Conservation (phyloP, 2,888 invertebrate species). For the Lapara coniferarum region DNA sequence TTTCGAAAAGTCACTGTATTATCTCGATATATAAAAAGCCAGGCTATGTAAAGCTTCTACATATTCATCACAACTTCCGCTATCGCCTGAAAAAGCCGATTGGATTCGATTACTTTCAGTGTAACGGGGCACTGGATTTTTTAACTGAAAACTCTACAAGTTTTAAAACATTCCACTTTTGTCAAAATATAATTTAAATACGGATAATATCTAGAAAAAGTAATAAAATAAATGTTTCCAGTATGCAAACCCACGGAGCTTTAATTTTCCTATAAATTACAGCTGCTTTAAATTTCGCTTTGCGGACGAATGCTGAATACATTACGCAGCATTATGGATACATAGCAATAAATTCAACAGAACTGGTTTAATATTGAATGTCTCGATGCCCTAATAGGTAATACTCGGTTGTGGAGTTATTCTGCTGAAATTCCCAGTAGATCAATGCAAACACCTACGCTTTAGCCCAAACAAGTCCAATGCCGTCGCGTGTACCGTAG, state of each 20-base stretch:
- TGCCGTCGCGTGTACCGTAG: background rate
- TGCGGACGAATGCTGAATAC: conserved; percentile 12
- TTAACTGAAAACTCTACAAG: too few species aligned
- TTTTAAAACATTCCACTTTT: too few species aligned
- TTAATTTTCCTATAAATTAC: conserved; percentile 17
- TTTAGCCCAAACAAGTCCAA: background rate
- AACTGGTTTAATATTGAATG: conserved; percentile 13
- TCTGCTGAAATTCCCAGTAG: conserved; percentile 1
- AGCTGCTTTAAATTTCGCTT: conserved; percentile 17
- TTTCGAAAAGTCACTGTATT: background rate
- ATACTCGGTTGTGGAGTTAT: conserved; percentile 11
- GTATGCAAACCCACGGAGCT: conserved; percentile 8
- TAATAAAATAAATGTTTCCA: background rate
- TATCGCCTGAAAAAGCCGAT: too few species aligned
- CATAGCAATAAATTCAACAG: conserved; percentile 15
- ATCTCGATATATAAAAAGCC: too few species aligned
- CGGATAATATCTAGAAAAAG: too few species aligned
- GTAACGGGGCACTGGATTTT: too few species aligned
- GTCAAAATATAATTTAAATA: too few species aligned
- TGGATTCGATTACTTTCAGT: too few species aligned
- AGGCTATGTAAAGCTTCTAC: too few species aligned
- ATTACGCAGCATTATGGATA: conserved; percentile 2
- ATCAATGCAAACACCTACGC: conserved; percentile 7
- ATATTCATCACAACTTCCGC: too few species aligned
- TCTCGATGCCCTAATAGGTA: conserved; percentile 5